A percentile compares a stretch with the other conserved stretches of the same genome.
Evolutionary conservation across 2,113 vertebrate species (phyloP).

Genomic region (Toxotes chatareus): DNA sequence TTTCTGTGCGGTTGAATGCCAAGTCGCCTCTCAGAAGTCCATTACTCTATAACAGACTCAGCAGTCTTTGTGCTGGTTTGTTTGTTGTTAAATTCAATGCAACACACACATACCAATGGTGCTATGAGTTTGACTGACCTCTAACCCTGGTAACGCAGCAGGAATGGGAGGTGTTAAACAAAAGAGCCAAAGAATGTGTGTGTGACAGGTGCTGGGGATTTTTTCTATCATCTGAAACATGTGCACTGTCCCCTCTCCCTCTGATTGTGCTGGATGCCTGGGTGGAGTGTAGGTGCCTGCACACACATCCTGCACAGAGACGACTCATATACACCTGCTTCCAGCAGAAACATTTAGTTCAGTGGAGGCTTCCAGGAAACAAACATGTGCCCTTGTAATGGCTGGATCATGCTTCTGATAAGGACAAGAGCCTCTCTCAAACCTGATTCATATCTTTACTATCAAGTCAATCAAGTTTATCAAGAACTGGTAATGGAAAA

Average conservation of each 20-base stretch:
- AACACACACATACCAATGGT: conserved; percentile 12
- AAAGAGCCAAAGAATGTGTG: conserved; percentile 74
- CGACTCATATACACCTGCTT: conserved; percentile 20
- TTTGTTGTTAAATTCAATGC: conserved; percentile 38
- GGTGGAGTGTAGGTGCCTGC: conserved; percentile 14
- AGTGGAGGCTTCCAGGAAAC: conserved; percentile 8
- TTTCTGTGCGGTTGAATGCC: conserved; percentile 23
- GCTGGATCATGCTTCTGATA: background rate
- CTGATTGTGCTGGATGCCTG: conserved; percentile 57
- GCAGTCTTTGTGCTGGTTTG: conserved; percentile 16
- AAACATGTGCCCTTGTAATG: background rate
- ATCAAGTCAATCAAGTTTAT: background rate
- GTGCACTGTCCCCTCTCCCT: conserved; percentile 41
- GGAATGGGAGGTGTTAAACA: conserved; percentile 72
- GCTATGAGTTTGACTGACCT: conserved; percentile 37
- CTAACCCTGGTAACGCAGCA: conserved; percentile 55
- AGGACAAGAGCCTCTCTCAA: background rate
- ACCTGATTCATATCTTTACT: background rate
- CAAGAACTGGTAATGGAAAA: conserved; percentile 11
- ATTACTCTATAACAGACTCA: conserved; percentile 47
- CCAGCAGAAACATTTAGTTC: conserved; percentile 13
- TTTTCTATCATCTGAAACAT: conserved; percentile 68
- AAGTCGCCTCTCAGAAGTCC: conserved; percentile 27
- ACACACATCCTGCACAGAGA: conserved; percentile 23
- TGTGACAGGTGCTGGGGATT: conserved; percentile 76